Evolutionary conservation across 2,797 vertebrate species (phyloP), one percentile per base, ranked within the genome.

Genomic region (Zalophus californianus): DNA sequence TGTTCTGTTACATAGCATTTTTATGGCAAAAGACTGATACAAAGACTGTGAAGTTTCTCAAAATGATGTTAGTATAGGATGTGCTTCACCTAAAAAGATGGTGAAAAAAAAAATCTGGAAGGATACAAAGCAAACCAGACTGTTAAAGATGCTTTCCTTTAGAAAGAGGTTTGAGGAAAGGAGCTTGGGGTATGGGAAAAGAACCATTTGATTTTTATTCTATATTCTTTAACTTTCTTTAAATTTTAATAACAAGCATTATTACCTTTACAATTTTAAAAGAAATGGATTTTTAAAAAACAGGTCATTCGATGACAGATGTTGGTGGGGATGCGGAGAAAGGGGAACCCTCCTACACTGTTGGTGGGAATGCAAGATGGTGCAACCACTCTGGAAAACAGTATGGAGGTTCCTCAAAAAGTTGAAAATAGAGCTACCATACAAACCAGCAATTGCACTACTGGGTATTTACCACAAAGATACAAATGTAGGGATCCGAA

Each of bases 221-320:
- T 62, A n/a, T 75, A 11, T 48, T 56, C 9, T 72, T 54, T 75
- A 38, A 72, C 27, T 70, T 90, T 66, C 75, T 88, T 84, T 79
- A 91, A 66, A 60, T 56, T 86, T 97, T 27, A 68, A 23, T 32
- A 60, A 50, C 6, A 56, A 91, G 23, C 6, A 38, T 73, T 75
- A 77, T 68, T 88, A 88, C n/a, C 9, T 86, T 88, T 68, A 60
- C 12, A 88, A 78, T 64, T 92, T 91, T 64, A 84, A 95, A 86
- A 83, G 5, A 72, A 94, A 50, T 66, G 20, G 0, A 62, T 60
- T 78, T 79, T 58, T 41, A 7, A 79, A 94, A 72, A 44, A 60
- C 5, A 60, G 15, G 14, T 58, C 25, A 80, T 18, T 83, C 73
- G 41, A 14, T 38, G 38, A 38, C 38, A 38, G 38, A 38, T 38